A percentile compares a stretch with the other conserved stretches of the same genome.
These are phyloP conservation scores for Nerophis lumbriciformis DNA, from an alignment of 2,113 vertebrate genomes.

Conservation along the genomic window DNA sequence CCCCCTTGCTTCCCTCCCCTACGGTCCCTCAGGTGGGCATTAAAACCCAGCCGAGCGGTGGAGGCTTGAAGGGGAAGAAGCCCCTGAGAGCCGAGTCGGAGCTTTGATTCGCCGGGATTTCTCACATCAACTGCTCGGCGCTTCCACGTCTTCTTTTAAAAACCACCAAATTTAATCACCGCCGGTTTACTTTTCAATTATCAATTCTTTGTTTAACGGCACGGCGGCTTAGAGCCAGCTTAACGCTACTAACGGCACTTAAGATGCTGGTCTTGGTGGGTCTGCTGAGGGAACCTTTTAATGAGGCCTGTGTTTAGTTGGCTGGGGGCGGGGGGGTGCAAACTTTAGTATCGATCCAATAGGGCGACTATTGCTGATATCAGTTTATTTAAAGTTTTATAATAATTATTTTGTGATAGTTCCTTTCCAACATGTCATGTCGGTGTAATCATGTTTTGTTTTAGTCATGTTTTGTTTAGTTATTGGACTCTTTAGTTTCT, in stretches of 20 bases:
- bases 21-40: slow-evolving; percentile 61
- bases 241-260: slow-evolving; percentile 61
- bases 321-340: neutral
- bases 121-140: slow-evolving; percentile 43
- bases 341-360: neutral
- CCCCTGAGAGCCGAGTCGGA: slow-evolving; percentile 27
- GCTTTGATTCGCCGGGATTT: slow-evolving; percentile 56
- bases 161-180: slow-evolving; percentile 56
- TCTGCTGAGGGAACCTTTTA: slow-evolving; percentile 29
- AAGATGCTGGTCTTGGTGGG: slow-evolving; percentile 50
- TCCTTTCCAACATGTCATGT: too few species aligned
- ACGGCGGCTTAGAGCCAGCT: slow-evolving; percentile 59
- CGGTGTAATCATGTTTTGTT: too few species aligned
- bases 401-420: too few species aligned
- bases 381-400: too few species aligned
- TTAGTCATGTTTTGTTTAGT: too few species aligned
- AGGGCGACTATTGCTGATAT: neutral
- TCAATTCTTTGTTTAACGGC: slow-evolving; percentile 50
- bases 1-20: slow-evolving; percentile 26
- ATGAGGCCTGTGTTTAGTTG: slow-evolving; percentile 8
- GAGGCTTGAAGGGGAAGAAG: slow-evolving; percentile 26
- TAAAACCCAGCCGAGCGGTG: slow-evolving; percentile 45
- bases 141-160: slow-evolving; percentile 23
- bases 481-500: too few species aligned
- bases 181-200: slow-evolving; percentile 63